Evolutionary conservation across 2,113 vertebrate species (phyloP), one percentile per base, ranked within the genome.

Genomic region (Crotalus viridis): DNA sequence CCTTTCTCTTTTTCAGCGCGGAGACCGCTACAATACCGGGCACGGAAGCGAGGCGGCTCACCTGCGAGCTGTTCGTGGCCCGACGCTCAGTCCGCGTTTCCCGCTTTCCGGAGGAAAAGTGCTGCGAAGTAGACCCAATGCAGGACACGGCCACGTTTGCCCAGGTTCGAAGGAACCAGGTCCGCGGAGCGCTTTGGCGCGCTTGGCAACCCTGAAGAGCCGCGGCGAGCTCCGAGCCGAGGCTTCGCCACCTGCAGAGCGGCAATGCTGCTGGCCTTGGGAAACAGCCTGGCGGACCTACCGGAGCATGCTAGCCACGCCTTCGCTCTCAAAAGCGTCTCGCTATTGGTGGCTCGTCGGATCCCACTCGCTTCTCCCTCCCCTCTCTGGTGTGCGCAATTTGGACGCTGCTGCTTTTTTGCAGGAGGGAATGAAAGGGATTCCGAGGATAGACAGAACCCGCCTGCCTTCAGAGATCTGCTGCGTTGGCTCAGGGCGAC

Each of bases 231-330:
- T 17, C 22, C 57, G 52, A 56, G 0, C 21, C 69, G 33, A 91
- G 94, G 89, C 96, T 52, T 33, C 96, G 17, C 97, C 97, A 97
- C 97, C 97, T 97, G 97, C 97, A 96, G 74, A 43, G 97, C 97
- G 54, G 97, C 97, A 96, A 97, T 96, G 88, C 97, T 93, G 95
- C 94, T 89, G n/a, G 10, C 26, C 89, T 59, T 4, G 2, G 93
- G 93, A 54, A 74, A 89, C 92, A 0, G 94, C 26, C 95, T 93
- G 95, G 92, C 95, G 85, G 95, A 94, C 21, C 94, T 94, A 85
- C 92, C 96, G 74, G 12, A 89, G 87, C 87, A 0, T 19, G 28
- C 10, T 57, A 46, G 5, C 93, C 92, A 94, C 28, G 94, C 93
- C 94, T 17, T 4, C 24, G 55, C 92, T 87, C 64, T 33, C 85